Evolutionary conservation across 2,888 invertebrate genomes (phyloP), one percentile per base, ranked within the genome.

Genomic region (Tenthredo distinguenda): DNA sequence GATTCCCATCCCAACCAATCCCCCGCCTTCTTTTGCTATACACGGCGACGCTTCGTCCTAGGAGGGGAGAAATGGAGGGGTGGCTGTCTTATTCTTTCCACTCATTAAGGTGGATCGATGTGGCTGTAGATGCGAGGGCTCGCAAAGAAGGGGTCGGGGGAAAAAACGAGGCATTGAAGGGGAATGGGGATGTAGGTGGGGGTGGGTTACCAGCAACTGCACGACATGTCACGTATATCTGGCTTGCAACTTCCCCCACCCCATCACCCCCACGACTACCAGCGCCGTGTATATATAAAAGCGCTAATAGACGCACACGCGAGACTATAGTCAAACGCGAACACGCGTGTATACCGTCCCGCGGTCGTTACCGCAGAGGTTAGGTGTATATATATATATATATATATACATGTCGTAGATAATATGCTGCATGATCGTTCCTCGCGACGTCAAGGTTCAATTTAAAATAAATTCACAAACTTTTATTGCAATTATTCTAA

Each of bases 91-190:
- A 93, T 93, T 93, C 93, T 93, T 93, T 93, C 92, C 93, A 93
- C 93, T 93, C 93, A 93, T 93, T 93, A 93, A 93, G 92, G 93
- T 91, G 93, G 93, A 93, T 93, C 93, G 93, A 93, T 93, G 93
- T 92, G 92, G 90, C 92, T 89, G 92, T 91, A 90, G 91, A 91
- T 91, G 92, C 87, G 87, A 86, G 87, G 65, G 85, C 65, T 74
- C 26, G 85, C 34, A 47, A 62, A 76, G 76, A 71, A 62, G 77
- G 76, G 74, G 55, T 71, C 62, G 83, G 79, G 85, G 62, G 37
- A 10, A 21, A 74, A 58, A 31, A 34, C 74, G 18, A 34, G 82
- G 26, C 85, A 76, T 26, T 21, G 34, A 34, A 84, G 76, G 86
- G 82, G 84, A 62, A 72, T 76, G 65, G 85, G 79, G 55, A 71